Percentiles rank a stretch among this genome's conserved stretches.
Evolutionary conservation across 2,888 invertebrate species (phyloP).

Genomic region (Ditylenchus weischeri): DNA sequence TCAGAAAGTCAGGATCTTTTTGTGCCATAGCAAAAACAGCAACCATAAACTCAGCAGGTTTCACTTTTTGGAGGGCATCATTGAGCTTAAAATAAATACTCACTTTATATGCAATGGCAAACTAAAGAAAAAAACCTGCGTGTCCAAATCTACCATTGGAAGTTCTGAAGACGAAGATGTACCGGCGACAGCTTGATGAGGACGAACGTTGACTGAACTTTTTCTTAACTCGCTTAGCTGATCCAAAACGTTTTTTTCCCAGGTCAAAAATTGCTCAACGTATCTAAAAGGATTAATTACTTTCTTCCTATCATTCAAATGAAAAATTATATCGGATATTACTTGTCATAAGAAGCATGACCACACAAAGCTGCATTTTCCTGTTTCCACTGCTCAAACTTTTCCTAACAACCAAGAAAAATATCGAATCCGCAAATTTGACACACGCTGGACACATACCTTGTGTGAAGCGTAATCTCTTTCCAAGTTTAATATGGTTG

Average conservation of each 20-base stretch:
- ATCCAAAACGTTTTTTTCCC: conserved; percentile 30
- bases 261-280: conserved; percentile 25
- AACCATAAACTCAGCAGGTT: conserved; percentile 25
- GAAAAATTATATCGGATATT: neutral
- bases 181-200: conserved; percentile 20
- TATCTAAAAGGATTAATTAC: conserved; percentile 7
- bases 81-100: conserved; percentile 3
- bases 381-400: conserved; percentile 25
- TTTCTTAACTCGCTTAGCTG: conserved; percentile 21
- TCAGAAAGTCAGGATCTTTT: conserved; percentile 26
- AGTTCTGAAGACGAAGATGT: conserved; percentile 15
- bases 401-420: conserved; percentile 8
- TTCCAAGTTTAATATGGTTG: conserved; percentile 7
- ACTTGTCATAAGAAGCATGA: conserved; percentile 17
- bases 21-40: conserved; percentile 28
- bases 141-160: conserved; percentile 29
- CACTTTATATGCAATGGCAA: neutral
- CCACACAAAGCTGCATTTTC: conserved; percentile 20
- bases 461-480: conserved; percentile 14
- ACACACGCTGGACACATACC: neutral
- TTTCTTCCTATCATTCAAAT: neutral
- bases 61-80: conserved; percentile 17
- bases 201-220: conserved; percentile 9
- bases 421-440: neutral
- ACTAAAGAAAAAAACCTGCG: conserved; percentile 11